Evolutionary conservation across 2,888 invertebrate genomes (phyloP).

Genomic region (Macrosiphum euphorbiae): DNA sequence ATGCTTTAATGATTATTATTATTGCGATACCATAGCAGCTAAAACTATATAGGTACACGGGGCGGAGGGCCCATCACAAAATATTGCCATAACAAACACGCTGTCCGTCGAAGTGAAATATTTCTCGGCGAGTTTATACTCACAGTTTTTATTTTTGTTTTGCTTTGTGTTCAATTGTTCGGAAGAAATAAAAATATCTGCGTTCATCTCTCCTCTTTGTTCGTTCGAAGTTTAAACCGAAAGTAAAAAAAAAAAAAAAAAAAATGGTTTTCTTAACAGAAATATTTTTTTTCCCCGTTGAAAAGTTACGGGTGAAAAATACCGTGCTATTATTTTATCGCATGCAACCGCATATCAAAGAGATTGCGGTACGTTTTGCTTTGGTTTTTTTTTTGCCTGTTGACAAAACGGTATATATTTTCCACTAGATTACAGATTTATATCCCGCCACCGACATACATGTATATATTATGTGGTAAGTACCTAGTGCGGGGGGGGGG

Average conservation of each 20-base stretch:
- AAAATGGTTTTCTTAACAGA: conserved; percentile 27
- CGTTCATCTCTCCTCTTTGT: not conserved
- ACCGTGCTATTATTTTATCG: conserved; percentile 43
- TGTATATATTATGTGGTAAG: not conserved
- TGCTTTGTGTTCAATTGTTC: not conserved
- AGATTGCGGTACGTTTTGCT: conserved; percentile 24
- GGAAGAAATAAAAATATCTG: conserved; percentile 5
- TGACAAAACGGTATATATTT: conserved; percentile 19
- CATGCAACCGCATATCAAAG: conserved; percentile 41
- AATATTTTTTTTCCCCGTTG: conserved; percentile 32
- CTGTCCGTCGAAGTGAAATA: not conserved
- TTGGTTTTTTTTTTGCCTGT: not conserved
- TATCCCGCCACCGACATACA: not conserved
- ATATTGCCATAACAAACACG: not conserved
- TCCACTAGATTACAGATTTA: conserved; percentile 44
- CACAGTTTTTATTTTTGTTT: not conserved
- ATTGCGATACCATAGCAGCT: not conserved
- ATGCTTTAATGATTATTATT: not conserved
- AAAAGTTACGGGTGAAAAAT: conserved; percentile 32
- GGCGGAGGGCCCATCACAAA: not conserved
- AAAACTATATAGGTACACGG: too few species aligned
- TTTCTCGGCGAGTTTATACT: not conserved
- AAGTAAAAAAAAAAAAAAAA: not conserved
- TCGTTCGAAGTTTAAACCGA: not conserved
- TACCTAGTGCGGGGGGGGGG: not conserved